Evolutionary conservation across 2,797 vertebrate species (phyloP), one percentile per base, ranked within the genome.

Genomic region (Serranus cabrilla): DNA sequence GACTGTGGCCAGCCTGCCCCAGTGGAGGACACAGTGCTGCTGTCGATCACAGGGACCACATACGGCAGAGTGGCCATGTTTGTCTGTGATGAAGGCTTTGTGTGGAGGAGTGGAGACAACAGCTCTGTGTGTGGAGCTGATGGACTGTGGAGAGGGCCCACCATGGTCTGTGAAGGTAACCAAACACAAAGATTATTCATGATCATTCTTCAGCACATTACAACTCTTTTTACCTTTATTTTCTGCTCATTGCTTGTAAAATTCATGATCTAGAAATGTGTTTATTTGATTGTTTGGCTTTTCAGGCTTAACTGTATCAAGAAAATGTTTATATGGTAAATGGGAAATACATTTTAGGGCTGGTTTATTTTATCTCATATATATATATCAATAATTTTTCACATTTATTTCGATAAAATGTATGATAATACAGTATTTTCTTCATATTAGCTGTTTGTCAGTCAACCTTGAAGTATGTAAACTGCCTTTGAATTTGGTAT

Each of bases 141-240:
- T 25, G 93, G 94, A 31, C 49, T n/a, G 18, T 96, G 95, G 95
- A 86, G 46, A 11, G 74, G 83, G 66, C 62, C 81, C 27, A 74
- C 71, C 45, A 69, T 94, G 67, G 80, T 92, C 72, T 96, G 95
- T 89, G 88, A 95, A 93, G 94, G 95, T 96, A 94, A 91, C 46
- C 31, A 27, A 62, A 62, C 14, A 57, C 11, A n/a, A 10, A 10
- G 23, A 50, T 66, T 6, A 46, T 0, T 20, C 0, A 34, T 27
- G 11, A 16, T 11, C 37, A 31, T 31, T 56, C 10, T 47, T 20
- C 50, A 56, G 10, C 37, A 52, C 39, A 57, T 21, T 21, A 16
- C 4, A 10, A 17, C 21, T 56, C 18, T 70, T 40, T 17, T 13
- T 11, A 5, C 14, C 31, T 34, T 25, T 25, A 23, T 54, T 45